Evolutionary conservation across 1,140 invertebrate genomes (phyloP), one percentile per base, ranked within the genome.

Genomic region (Stenopsyche tienmushanensis): DNA sequence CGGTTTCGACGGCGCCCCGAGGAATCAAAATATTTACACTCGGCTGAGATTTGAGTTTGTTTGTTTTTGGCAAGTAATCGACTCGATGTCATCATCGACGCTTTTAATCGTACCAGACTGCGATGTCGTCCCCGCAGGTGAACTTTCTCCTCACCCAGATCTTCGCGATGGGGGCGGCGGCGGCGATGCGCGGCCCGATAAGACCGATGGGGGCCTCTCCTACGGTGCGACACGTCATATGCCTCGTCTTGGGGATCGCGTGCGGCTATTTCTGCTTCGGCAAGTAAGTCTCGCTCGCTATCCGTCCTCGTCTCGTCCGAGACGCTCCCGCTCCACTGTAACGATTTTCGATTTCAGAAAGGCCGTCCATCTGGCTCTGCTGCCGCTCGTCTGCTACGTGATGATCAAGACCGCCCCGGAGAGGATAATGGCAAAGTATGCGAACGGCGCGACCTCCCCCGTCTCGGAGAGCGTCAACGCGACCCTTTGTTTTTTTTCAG

Each of bases 251-350:
- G 74, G 92, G 92, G 52, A 79, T 94, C 71, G 75, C 84, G 62
- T 85, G 93, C 73, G 89, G 90, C 66, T 92, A 90, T 80, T 94
- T 94, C 78, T 93, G 91, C 78, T 94, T 93, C 81, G 92, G 93
- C 79, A 86, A 85, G 86, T 90, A 85, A 88, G 85, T 82, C 58
- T 62, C 1, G 2, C 25, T 41, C 3, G 8, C 18, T 13, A 7
- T 47, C 9, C n/a, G n/a, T n/a, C n/a, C n/a, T n/a, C n/a, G n/a
- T n/a, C n/a, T n/a, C n/a, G n/a, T n/a, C n/a, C n/a, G n/a, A n/a
- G n/a, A n/a, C n/a, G n/a, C n/a, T n/a, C n/a, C n/a, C n/a, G n/a
- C n/a, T n/a, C n/a, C n/a, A n/a, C n/a, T n/a, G n/a, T n/a, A n/a
- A n/a, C n/a, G n/a, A n/a, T n/a, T n/a, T n/a, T n/a, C n/a, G n/a